Conservation (phyloP, 2,113 vertebrate species). For the Apeltes quadracus region DNA sequence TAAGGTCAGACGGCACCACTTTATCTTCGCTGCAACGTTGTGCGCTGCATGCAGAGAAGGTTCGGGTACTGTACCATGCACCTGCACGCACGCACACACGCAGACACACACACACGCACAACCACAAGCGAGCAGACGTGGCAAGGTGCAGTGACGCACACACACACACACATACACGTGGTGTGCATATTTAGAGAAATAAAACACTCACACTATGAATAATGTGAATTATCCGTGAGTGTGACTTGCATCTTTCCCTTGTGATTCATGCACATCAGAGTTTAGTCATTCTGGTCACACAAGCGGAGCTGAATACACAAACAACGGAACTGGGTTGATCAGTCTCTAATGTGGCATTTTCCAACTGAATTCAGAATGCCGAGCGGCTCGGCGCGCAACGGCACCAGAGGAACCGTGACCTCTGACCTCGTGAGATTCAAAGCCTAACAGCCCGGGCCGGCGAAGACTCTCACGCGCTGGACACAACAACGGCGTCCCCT, state of each 20-base stretch:
- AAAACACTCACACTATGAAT: background rate
- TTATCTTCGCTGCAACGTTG: constrained; percentile 47
- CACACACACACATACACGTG: background rate
- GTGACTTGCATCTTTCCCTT: constrained; percentile 34
- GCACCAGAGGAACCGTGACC: constrained; percentile 50
- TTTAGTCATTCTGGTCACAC: background rate
- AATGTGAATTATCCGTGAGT: constrained; percentile 14
- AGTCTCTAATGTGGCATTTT: constrained; percentile 5
- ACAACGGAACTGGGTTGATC: background rate
- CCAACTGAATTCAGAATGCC: constrained; percentile 12
- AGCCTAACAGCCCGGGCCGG: constrained; percentile 64
- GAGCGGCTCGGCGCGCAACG: constrained; percentile 22
- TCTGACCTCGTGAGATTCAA: constrained; percentile 56
- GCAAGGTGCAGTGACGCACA: background rate
- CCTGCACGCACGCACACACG: background rate
- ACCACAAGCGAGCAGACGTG: background rate
- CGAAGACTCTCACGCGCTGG: constrained; percentile 74
- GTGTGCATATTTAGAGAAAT: constrained; percentile 10
- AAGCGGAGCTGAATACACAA: background rate
- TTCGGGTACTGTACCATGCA: background rate
- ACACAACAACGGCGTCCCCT: constrained; percentile 21
- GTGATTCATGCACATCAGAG: background rate
- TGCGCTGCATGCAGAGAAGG: constrained; percentile 45
- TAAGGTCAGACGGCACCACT: constrained; percentile 52
- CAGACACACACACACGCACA: background rate